Conservation (phyloP, 2,797 vertebrate species). For the Babyrousa celebensis region DNA sequence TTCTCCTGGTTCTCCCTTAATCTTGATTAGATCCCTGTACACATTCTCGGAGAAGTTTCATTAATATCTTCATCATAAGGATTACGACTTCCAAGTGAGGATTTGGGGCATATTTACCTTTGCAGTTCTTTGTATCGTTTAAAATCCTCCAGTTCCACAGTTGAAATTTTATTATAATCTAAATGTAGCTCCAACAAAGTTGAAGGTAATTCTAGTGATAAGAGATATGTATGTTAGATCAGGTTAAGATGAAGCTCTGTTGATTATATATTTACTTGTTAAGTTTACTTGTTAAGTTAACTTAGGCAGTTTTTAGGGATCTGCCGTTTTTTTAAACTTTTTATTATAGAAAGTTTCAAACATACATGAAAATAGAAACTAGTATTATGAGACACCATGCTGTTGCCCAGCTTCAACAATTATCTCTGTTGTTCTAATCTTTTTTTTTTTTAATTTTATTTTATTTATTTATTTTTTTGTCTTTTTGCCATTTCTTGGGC, state of each 20-base stretch:
- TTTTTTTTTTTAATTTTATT: neutral
- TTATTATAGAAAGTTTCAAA: slow-evolving; percentile 42
- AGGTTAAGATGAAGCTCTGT: neutral
- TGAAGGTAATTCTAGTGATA: slow-evolving; percentile 92
- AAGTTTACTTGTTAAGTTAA: slow-evolving; percentile 55
- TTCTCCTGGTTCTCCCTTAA: slow-evolving; percentile 15
- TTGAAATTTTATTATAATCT: slow-evolving; percentile 97
- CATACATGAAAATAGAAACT: slow-evolving; percentile 8
- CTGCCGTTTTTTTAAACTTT: neutral
- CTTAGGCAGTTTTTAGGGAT: neutral
- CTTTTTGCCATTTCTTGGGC: too few relatives aligned
- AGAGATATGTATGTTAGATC: slow-evolving; percentile 63
- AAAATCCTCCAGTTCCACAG: slow-evolving; percentile 97
- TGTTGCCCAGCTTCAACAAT: slow-evolving; percentile 27
- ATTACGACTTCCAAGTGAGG: slow-evolving; percentile 35
- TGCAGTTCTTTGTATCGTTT: slow-evolving; percentile 96
- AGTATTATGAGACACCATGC: neutral
- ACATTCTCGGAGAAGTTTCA: neutral
- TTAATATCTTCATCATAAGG: neutral
- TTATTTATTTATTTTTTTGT: too few relatives aligned
- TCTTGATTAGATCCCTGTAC: neutral
- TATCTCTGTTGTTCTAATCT: neutral
- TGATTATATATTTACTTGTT: slow-evolving; percentile 23
- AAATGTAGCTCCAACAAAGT: slow-evolving; percentile 96
- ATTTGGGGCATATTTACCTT: slow-evolving; percentile 92